Base-by-base conservation (phyloP, 2,888 invertebrate genomes). In the Cantharis flavilabris region DNA sequence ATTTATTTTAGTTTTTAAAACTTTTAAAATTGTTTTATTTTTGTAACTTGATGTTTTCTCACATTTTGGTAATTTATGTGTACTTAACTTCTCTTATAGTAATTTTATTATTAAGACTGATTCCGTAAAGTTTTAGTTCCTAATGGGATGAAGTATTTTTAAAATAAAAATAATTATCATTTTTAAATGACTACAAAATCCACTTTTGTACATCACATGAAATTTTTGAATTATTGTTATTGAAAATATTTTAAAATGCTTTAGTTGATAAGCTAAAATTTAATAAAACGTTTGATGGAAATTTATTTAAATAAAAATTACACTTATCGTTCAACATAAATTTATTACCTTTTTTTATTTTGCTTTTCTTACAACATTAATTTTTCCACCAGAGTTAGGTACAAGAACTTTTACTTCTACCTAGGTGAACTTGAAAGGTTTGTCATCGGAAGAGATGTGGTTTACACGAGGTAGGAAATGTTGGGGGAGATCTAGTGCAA, bases 51-150 rank as follows among this genome's bases (percentile, higher is more conserved):
- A 33, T 33, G 63, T 75, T 62, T 81, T 79, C 81, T 79, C 74
- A 81, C 76, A 79, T 74, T 78, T 76, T 78, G 76, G 78, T 80
- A 77, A 81, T 80, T 80, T 82, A 82, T 83, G 79, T 79, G 83
- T 83, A 83, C 83, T 83, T 83, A 83, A 81, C 77, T 82, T 81
- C 75, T 73, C 79, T 79, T 75, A 75, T 71, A 82, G 81, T 82
- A 80, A 76, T 83, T 83, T 84, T 84, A 84, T 87, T 87, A 87
- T 88, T 88, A 88, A 88, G 88, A 88, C 88, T 88, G 88, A 88
- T 85, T 86, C 87, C 83, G 86, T 85, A 86, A 86, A 88, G 87
- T 88, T 88, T 88, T 87, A 87, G 87, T 88, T 88, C 88, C 87
- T 88, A 88, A 86, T 83, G 83, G 87, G 86, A 86, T 86, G 80